Evolutionary conservation across 2,113 vertebrate genomes (phyloP).

Genomic region (Silurus meridionalis): DNA sequence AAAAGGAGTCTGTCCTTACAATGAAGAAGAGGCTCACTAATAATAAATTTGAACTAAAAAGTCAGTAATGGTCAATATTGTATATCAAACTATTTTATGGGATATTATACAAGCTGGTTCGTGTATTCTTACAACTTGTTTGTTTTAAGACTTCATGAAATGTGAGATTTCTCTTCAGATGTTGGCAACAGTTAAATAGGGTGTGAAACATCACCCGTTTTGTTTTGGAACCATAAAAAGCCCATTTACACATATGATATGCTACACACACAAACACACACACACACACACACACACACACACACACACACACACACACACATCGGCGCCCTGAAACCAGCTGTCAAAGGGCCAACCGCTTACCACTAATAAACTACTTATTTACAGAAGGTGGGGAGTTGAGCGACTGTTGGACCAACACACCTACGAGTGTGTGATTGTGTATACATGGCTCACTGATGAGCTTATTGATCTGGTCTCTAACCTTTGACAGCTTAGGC

Average conservation of each 20-base stretch:
- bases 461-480: conserved; percentile 43
- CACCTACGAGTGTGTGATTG: conserved; percentile 17
- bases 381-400: conserved; percentile 36
- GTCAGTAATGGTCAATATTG: background rate
- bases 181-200: conserved; percentile 63
- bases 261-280: conserved; percentile 3
- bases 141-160: background rate
- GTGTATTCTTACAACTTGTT: background rate
- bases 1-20: conserved; percentile 13
- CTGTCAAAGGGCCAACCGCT: conserved; percentile 55
- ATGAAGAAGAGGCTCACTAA: conserved; percentile 33
- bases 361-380: conserved; percentile 53
- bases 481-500: conserved; percentile 44
- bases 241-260: conserved; percentile 68
- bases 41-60: conserved; percentile 1
- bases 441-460: conserved; percentile 33
- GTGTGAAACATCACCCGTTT: conserved; percentile 64
- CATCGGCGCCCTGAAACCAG: conserved; percentile 48
- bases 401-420: conserved; percentile 19
- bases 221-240: conserved; percentile 61
- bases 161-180: no score
- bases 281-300: conserved; percentile 31
- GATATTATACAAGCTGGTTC: background rate
- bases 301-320: conserved; percentile 20
- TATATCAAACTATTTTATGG: background rate